phyloP scores from a whole-genome alignment of 2,888 invertebrate genomes.

The Horisme vitalbata region DNA sequence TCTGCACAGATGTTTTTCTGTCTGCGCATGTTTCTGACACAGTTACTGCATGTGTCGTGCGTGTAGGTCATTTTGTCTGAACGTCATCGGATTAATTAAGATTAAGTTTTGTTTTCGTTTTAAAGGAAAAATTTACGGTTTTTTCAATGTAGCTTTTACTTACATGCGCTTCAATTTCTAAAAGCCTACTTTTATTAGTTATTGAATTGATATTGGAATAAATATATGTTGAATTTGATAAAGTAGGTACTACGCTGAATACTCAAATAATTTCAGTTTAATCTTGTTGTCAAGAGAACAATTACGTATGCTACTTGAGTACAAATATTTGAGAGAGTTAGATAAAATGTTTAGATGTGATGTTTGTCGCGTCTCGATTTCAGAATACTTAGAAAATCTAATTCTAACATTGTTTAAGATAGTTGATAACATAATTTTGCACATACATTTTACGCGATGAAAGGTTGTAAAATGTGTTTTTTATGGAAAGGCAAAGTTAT shows the following conservation, averaged over 20 bases:
- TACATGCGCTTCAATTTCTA: too few relatives aligned
- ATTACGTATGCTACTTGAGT: slow-evolving; percentile 20
- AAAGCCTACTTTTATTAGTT: too few relatives aligned
- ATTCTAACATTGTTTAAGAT: slow-evolving; percentile 20
- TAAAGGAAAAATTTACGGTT: too few relatives aligned
- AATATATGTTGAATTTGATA: too few relatives aligned
- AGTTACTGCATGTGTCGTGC: slow-evolving; percentile 43
- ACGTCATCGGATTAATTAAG: slow-evolving; percentile 16
- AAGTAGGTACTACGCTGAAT: neutral
- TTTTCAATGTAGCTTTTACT: too few relatives aligned
- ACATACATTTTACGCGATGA: too few relatives aligned
- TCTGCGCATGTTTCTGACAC: slow-evolving; percentile 43
- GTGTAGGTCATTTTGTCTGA: slow-evolving; percentile 32
- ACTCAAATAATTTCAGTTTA: slow-evolving; percentile 11
- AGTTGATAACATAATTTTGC: slow-evolving; percentile 21
- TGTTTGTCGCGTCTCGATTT: slow-evolving; percentile 27
- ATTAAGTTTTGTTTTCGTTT: neutral
- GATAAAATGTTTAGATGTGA: slow-evolving; percentile 23
- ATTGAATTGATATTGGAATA: too few relatives aligned
- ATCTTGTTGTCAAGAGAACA: slow-evolving; percentile 30
- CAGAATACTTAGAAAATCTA: slow-evolving; percentile 18
- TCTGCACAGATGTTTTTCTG: slow-evolving; percentile 46
- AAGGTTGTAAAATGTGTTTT: too few relatives aligned
- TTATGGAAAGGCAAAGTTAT: too few relatives aligned
- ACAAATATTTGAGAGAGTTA: slow-evolving; percentile 31